Evolutionary conservation across 2,888 invertebrate species (phyloP), one percentile per base, ranked within the genome.

Genomic region (Linyphia triangularis): DNA sequence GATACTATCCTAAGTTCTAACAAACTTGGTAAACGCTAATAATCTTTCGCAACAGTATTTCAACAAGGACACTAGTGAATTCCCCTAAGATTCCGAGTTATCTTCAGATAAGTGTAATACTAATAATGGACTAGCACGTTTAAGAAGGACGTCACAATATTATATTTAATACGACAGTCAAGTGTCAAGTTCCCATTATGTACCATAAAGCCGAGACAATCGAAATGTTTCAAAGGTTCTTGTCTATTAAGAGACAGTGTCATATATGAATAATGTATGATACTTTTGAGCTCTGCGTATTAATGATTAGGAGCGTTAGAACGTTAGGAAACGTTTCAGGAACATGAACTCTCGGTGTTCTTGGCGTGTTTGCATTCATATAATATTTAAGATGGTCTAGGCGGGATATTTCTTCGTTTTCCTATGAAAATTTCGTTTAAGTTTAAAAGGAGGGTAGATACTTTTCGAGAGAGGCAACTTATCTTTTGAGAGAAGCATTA

Each of bases 141-240:
- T 40, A 69, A 69, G 69, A 69, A 40, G 40, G 70, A 43, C 43
- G n/a, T 30, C 2, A 4, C 28, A 16, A 13, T 61, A 61, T 61
- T 30, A 57, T 73, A 73, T 73, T 57, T 24, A 30, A 57, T 19
- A 30, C 73, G 73, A 73, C 73, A 73, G 73, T 77, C 75, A 77
- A 77, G 40, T 77, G 75, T 59, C 75, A 61, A 61, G 51, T 57
- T 73, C 30, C 73, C 30, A 37, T 73, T 73, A 59, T 33, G 30
- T 57, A 33, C 28, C 30, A 16, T 6, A 63, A 77, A 77, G 75
- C 61, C 61, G 61, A 59, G 61, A 77, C 75, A 77, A 77, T 77
- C 75, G 73, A 77, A 77, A 77, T 61, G 61, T 77, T 77, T 77
- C 75, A 61, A 37, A 77, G 33, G 75, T 77, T 77, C 75, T 77